Percentiles rank a stretch among this genome's conserved stretches.
Conservation (phyloP, 2,888 invertebrate species). For the Dryococelus australis region DNA sequence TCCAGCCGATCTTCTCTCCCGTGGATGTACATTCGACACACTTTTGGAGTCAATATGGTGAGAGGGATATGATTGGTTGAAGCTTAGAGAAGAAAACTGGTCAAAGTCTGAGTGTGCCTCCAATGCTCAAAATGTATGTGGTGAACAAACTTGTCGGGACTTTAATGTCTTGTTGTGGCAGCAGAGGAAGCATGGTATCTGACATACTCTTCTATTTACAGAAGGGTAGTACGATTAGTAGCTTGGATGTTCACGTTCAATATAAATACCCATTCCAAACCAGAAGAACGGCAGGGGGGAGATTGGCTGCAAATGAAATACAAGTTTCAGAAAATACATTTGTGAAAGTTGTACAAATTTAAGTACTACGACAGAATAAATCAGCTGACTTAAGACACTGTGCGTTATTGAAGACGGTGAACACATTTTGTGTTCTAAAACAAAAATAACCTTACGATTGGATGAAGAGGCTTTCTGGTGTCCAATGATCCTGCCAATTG, state of each 20-base stretch:
- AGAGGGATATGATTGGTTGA: too few relatives aligned
- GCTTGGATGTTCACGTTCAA: neutral
- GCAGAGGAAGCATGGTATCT: too few relatives aligned
- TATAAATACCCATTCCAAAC: neutral
- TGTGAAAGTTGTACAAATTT: neutral
- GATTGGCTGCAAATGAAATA: neutral
- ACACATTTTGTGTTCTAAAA: neutral
- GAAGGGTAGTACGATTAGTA: neutral
- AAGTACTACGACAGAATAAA: neutral
- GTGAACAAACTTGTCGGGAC: neutral
- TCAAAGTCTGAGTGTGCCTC: neutral
- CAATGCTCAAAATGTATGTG: neutral
- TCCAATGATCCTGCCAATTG: neutral
- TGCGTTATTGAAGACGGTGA: neutral
- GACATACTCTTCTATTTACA: neutral
- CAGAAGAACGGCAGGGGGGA: neutral
- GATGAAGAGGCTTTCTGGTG: neutral
- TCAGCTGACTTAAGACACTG: neutral
- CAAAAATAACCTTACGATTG: neutral
- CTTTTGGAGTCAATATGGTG: conserved; percentile 43
- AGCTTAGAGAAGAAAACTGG: too few relatives aligned
- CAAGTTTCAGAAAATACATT: neutral
- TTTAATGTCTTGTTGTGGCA: neutral
- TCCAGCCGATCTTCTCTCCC: conserved; percentile 48
- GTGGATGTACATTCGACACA: conserved; percentile 39